Evolutionary conservation across 2,888 invertebrate genomes (phyloP), one percentile per base, ranked within the genome.

Genomic region (Ceraclea dissimilis): DNA sequence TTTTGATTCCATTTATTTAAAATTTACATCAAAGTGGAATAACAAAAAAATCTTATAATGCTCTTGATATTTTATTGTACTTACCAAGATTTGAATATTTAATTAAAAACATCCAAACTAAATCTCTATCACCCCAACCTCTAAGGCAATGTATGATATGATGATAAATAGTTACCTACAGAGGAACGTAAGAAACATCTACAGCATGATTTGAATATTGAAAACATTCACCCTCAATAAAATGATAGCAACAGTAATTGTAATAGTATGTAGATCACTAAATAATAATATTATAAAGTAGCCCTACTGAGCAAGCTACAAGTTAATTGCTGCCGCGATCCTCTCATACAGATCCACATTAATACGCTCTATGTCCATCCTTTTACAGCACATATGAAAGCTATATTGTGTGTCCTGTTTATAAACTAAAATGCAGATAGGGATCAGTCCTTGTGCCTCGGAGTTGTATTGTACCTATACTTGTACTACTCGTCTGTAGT

Each of bases 271-370:
- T 39, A 39, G 39, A 39, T 39, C 39, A 39, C 39, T 39, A 39
- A 13, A 20, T 2, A 4, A 46, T 11, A 46, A 16, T 5, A 20
- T 57, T 58, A 62, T 62, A 57, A 60, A 62, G 62, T 60, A 60
- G 62, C 59, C 60, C 53, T 58, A 52, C 39, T 43, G 49, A 49
- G 50, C 52, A 46, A 51, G 56, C 53, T 62, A 62, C 60, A 62
- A 60, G 62, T 62, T 62, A 62, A 62, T 62, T 62, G 62, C 62
- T 49, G 49, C 56, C 47, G 54, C 56, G 5, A 39, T 39, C 13
- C 13, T 39, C 13, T 39, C 39, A 39, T n/a, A 16, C 55, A 46
- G n/a, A 20, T 31, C 34, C 21, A 39, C 13, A 17, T 18, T 26
- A 44, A 17, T 52, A 31, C 52, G 13, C 2, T 8, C 2, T 39